Conservation (phyloP, 2,113 vertebrate genomes). For the Chaetorhynchus papuensis region DNA sequence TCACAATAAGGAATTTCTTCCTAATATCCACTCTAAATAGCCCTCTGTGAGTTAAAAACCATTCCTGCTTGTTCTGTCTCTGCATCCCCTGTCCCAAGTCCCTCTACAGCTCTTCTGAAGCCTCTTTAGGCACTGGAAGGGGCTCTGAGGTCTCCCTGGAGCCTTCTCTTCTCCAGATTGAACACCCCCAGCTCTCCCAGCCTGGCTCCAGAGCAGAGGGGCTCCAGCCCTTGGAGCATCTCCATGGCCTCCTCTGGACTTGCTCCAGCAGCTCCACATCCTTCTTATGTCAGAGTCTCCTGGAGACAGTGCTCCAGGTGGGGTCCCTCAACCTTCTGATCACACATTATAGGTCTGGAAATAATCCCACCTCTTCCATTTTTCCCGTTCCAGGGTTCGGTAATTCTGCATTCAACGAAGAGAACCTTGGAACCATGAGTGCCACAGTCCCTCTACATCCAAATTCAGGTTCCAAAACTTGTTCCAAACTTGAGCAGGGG, state of each 20-base stretch:
- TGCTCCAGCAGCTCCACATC: accelerated
- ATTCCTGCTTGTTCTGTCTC: background rate
- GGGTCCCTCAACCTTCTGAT: background rate
- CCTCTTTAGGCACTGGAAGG: background rate
- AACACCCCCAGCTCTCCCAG: background rate
- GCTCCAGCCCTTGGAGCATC: background rate
- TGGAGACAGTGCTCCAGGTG: background rate
- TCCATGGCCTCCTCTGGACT: accelerated
- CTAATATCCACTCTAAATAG: background rate
- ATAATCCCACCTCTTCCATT: background rate
- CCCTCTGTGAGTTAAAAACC: background rate
- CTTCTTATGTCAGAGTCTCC: background rate
- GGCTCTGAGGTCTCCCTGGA: accelerated
- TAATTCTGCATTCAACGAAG: background rate
- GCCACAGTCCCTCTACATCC: too few relatives aligned
- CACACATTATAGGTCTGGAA: background rate
- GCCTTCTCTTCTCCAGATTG: accelerated
- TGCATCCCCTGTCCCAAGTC: background rate
- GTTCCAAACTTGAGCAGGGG: background rate
- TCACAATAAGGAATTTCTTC: accelerated
- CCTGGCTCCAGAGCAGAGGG: background rate
- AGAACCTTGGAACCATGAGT: background rate
- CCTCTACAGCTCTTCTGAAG: background rate
- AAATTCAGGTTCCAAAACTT: background rate
- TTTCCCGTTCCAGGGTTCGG: background rate